A percentile compares a stretch with the other conserved stretches of the same genome.
phyloP scores from a whole-genome alignment of 2,888 invertebrate genomes.

The Spilarctia lutea region DNA sequence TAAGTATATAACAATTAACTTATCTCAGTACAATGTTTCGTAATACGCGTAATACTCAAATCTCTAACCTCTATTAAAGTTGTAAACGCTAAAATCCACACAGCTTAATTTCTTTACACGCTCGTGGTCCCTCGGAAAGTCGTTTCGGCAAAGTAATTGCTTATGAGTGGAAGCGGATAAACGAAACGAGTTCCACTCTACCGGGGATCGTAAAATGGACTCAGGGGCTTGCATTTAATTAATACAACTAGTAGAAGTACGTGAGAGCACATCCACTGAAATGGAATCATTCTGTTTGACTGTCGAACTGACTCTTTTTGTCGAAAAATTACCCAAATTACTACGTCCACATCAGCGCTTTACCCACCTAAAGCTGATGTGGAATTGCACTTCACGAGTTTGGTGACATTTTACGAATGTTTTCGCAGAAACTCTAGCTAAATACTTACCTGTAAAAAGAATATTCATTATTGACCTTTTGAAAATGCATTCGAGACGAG shows the following conservation, averaged over 20 bases:
- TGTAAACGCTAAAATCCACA: constrained; percentile 74
- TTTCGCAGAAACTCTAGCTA: constrained; percentile 28
- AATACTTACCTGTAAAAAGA: constrained; percentile 24
- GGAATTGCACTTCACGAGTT: constrained; percentile 56
- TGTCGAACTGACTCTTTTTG: constrained; percentile 69
- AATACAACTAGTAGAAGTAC: constrained; percentile 80
- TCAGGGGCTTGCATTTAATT: constrained; percentile 85
- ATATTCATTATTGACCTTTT: constrained; percentile 29
- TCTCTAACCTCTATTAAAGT: constrained; percentile 69
- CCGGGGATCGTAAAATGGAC: constrained; percentile 81
- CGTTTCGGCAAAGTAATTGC: constrained; percentile 83
- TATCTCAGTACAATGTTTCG: constrained; percentile 30
- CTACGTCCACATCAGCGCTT: constrained; percentile 61
- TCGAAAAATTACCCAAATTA: constrained; percentile 71
- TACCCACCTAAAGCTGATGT: constrained; percentile 53
- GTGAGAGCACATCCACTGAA: constrained; percentile 75
- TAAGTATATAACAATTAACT: not conserved
- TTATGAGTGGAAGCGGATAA: constrained; percentile 85
- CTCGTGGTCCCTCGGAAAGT: constrained; percentile 74
- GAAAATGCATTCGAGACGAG: constrained; percentile 29
- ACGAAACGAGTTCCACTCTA: constrained; percentile 81
- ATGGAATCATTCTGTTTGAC: constrained; percentile 80
- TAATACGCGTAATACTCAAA: constrained; percentile 61
- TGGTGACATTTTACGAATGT: constrained; percentile 46
- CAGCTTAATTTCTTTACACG: constrained; percentile 67